Conservation (phyloP, 2,113 vertebrate species). For the Cottus gobio region DNA sequence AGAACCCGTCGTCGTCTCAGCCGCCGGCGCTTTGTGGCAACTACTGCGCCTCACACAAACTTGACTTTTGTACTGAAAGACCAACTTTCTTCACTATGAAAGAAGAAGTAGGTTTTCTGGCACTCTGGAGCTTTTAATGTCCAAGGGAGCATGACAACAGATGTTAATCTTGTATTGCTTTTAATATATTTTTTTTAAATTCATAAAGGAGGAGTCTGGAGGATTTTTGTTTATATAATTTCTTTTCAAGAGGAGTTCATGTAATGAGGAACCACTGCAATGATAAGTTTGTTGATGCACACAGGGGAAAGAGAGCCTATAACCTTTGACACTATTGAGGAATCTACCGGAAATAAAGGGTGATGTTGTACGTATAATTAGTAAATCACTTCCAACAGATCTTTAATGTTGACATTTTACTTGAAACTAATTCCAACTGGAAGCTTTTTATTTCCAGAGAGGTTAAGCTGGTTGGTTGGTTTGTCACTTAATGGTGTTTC, state of each 20-base stretch:
- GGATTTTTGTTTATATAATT: background rate
- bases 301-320: background rate
- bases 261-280: background rate
- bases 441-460: slow-evolving; percentile 6
- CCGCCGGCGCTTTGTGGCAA: background rate
- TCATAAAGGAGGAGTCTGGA: background rate
- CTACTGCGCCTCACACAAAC: background rate
- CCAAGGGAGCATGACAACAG: slow-evolving; percentile 9
- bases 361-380: background rate
- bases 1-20: background rate
- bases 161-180: slow-evolving; percentile 26
- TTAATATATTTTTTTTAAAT: background rate
- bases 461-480: background rate
- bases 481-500: background rate
- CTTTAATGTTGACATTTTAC: slow-evolving; percentile 35
- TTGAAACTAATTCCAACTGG: background rate
- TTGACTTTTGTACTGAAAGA: background rate
- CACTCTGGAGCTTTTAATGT: slow-evolving; percentile 4
- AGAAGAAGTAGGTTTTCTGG: background rate
- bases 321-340: slow-evolving; percentile 31
- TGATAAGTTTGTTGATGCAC: background rate
- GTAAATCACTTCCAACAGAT: slow-evolving; percentile 15
- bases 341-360: slow-evolving; percentile 29
- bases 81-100: background rate
- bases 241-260: slow-evolving; percentile 23